phyloP scores from a whole-genome alignment of 2,113 vertebrate genomes.

The Callipepla squamata region DNA sequence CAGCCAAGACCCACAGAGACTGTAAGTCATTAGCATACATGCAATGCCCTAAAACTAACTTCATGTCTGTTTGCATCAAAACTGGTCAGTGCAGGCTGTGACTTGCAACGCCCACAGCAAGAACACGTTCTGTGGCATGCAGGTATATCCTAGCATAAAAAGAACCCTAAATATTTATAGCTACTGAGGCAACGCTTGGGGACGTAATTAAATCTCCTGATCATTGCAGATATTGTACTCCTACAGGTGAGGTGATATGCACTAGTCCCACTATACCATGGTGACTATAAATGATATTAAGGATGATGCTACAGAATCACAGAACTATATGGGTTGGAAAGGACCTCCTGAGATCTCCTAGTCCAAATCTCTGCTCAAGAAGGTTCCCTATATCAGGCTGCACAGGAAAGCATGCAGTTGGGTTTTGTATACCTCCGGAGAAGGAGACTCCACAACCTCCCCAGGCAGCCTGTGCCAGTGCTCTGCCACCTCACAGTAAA shows the following conservation, averaged over 20 bases:
- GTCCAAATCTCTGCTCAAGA: too few relatives aligned
- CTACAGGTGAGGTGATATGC: background rate
- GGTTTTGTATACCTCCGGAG: too few relatives aligned
- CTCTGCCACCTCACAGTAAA: too few relatives aligned
- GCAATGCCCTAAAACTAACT: background rate
- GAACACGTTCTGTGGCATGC: rapidly evolving
- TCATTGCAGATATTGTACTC: background rate
- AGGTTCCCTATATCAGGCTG: too few relatives aligned
- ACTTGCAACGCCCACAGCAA: background rate
- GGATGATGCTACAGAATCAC: background rate
- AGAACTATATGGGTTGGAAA: too few relatives aligned
- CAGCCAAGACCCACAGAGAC: background rate
- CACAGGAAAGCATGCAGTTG: too few relatives aligned
- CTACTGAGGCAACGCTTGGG: background rate
- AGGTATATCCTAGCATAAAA: background rate
- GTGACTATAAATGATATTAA: background rate
- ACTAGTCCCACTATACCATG: too few relatives aligned
- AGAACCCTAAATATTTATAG: background rate
- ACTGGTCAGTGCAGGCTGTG: background rate
- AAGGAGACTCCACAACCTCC: too few relatives aligned
- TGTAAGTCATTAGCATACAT: background rate
- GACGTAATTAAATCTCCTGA: background rate
- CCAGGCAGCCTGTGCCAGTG: too few relatives aligned
- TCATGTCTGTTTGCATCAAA: background rate
- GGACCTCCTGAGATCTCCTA: too few relatives aligned